Conservation (phyloP, 1,140 invertebrate genomes). For the Anastrepha obliqua region DNA sequence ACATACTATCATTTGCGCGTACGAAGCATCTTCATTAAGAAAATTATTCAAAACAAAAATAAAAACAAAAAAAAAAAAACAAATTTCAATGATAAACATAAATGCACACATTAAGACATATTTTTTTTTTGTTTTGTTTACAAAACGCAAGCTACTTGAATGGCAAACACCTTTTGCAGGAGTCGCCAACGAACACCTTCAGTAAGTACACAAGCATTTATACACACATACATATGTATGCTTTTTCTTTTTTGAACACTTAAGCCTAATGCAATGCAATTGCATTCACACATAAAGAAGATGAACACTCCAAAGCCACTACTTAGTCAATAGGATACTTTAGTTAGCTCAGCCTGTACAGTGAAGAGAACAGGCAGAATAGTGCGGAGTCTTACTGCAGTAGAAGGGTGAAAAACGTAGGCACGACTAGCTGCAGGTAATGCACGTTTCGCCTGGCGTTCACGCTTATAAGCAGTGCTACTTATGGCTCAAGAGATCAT, state of each 20-base stretch:
- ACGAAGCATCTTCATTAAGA: background rate
- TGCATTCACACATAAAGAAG: background rate
- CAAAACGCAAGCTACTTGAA: background rate
- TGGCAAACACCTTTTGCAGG: constrained; percentile 8
- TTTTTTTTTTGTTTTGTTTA: constrained; percentile 26
- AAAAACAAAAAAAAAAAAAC: background rate
- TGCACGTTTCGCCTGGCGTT: constrained; percentile 24
- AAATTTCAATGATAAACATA: constrained; percentile 29
- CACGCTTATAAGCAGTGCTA: background rate
- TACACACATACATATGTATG: background rate
- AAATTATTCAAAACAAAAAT: background rate
- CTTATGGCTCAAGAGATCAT: constrained; percentile 34
- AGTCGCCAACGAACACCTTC: background rate
- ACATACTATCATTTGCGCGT: background rate
- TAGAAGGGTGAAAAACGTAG: background rate
- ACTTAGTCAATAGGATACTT: constrained; percentile 19
- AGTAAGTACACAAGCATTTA: background rate
- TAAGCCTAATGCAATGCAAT: background rate
- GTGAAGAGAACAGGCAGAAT: background rate
- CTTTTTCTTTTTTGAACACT: background rate
- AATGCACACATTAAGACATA: background rate
- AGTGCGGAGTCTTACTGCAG: background rate
- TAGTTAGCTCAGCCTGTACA: background rate
- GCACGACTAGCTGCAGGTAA: constrained; percentile 50
- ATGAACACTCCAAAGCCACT: background rate